Percentiles rank a stretch among this genome's conserved stretches.
Evolutionary conservation across 2,888 invertebrate species (phyloP).

Genomic region (Brassicogethes aeneus): DNA sequence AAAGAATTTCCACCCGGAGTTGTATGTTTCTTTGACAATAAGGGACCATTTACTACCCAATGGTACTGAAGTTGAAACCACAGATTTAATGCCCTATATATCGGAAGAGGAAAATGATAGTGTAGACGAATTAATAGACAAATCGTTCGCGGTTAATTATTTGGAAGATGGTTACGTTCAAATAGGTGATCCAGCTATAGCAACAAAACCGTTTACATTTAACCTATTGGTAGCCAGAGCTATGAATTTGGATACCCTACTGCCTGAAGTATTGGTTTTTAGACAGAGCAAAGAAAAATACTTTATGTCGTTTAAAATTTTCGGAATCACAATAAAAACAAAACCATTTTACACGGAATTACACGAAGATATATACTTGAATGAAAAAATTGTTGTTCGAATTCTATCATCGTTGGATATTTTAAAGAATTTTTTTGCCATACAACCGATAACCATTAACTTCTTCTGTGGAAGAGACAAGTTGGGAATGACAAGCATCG

Average conservation of each 20-base stretch:
- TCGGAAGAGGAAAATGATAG: constrained; percentile 19
- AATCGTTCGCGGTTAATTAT: constrained; percentile 36
- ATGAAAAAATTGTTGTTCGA: constrained; percentile 34
- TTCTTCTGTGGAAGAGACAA: constrained; percentile 30
- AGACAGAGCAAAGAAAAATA: constrained; percentile 28
- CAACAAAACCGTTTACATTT: constrained; percentile 43
- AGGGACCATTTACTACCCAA: constrained; percentile 45
- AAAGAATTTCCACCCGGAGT: constrained; percentile 48
- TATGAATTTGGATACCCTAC: constrained; percentile 47
- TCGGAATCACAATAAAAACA: constrained; percentile 35
- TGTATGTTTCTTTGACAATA: constrained; percentile 50
- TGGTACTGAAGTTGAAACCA: constrained; percentile 14
- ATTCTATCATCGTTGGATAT: constrained; percentile 25
- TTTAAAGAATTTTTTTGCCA: constrained; percentile 29
- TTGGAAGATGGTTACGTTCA: constrained; percentile 49
- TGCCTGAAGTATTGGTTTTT: constrained; percentile 35
- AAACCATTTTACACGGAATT: constrained; percentile 32
- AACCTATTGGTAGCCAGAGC: constrained; percentile 48
- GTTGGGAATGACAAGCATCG: constrained; percentile 29
- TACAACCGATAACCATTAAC: constrained; percentile 26
- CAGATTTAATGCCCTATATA: constrained; percentile 20
- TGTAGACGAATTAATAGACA: constrained; percentile 9
- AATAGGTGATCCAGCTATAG: constrained; percentile 39
- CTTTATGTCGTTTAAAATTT: constrained; percentile 31
- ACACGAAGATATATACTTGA: constrained; percentile 28